phyloP scores from a whole-genome alignment of 2,113 vertebrate species.

The Callorhinus ursinus region DNA sequence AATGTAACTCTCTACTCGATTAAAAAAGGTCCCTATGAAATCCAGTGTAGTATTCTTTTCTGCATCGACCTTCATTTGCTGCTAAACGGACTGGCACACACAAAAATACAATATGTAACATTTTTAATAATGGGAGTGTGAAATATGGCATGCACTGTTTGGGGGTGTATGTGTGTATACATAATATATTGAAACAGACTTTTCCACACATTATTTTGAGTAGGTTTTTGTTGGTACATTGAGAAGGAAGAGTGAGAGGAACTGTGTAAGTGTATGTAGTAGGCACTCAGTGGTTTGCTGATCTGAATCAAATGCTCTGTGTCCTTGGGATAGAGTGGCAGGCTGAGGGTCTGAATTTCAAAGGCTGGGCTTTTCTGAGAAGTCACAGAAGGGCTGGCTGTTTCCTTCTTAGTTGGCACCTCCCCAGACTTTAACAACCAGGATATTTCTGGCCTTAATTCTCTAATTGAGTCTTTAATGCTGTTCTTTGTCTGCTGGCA shows the following conservation, averaged over 20 bases:
- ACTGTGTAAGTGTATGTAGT: background rate
- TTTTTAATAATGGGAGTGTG: slow-evolving; percentile 1
- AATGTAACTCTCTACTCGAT: background rate
- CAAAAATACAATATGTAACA: background rate
- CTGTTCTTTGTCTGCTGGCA: background rate
- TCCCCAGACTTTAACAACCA: background rate
- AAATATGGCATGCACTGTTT: background rate
- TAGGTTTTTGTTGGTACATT: background rate
- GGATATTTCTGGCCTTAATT: background rate
- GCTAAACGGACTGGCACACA: background rate
- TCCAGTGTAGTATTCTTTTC: slow-evolving; percentile 1
- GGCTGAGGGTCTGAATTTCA: background rate
- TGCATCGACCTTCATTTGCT: slow-evolving; percentile 34
- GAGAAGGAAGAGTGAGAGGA: background rate
- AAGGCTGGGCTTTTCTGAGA: background rate
- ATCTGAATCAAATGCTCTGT: background rate
- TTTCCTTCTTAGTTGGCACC: background rate
- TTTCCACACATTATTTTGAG: background rate
- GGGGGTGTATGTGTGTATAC: background rate
- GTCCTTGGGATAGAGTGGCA: background rate
- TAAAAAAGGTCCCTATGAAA: slow-evolving; percentile 47
- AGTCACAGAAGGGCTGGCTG: background rate
- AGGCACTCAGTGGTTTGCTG: background rate
- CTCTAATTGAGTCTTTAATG: background rate
- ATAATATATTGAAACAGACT: background rate